These are phyloP conservation scores for Melinopterus prodromus DNA, from an alignment of 2,888 invertebrate genomes.

Conservation along the genomic window DNA sequence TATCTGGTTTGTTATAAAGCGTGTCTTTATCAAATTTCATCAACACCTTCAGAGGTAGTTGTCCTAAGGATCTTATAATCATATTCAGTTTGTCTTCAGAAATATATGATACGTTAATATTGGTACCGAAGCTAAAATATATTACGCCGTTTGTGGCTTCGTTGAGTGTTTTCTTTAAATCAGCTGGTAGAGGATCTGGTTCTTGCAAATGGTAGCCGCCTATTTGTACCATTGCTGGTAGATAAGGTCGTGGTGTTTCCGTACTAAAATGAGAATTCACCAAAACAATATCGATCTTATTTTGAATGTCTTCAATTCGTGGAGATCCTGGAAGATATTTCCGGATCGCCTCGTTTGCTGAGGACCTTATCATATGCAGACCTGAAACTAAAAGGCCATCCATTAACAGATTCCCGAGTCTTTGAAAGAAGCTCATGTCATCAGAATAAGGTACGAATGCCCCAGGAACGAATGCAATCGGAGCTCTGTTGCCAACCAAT, in stretches of 20 bases:
- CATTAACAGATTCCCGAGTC: slow-evolving; percentile 49
- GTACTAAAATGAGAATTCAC: slow-evolving; percentile 62
- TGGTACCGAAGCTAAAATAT: slow-evolving; percentile 69
- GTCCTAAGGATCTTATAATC: slow-evolving; percentile 65
- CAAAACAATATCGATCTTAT: slow-evolving; percentile 50
- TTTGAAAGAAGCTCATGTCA: slow-evolving; percentile 53
- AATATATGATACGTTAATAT: slow-evolving; percentile 56
- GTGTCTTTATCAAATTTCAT: slow-evolving; percentile 73
- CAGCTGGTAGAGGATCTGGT: slow-evolving; percentile 51
- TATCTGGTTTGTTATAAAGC: slow-evolving; percentile 62
- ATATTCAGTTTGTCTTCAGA: slow-evolving; percentile 64
- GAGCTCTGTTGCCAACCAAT: slow-evolving; percentile 51
- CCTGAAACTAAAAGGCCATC: slow-evolving; percentile 52
- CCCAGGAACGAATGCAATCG: slow-evolving; percentile 60
- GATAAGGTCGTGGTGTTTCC: slow-evolving; percentile 61
- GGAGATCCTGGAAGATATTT: slow-evolving; percentile 49
- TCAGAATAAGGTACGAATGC: slow-evolving; percentile 47
- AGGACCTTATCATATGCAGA: slow-evolving; percentile 41
- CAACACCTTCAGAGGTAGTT: slow-evolving; percentile 67
- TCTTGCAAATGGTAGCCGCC: slow-evolving; percentile 63
- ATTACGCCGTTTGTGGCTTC: slow-evolving; percentile 64
- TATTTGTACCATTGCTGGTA: slow-evolving; percentile 66
- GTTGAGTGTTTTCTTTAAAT: slow-evolving; percentile 64
- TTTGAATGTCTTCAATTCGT: slow-evolving; percentile 45
- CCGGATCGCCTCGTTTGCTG: slow-evolving; percentile 45